Base-by-base conservation (phyloP, 2,888 invertebrate species). In the Cerastoderma edule region DNA sequence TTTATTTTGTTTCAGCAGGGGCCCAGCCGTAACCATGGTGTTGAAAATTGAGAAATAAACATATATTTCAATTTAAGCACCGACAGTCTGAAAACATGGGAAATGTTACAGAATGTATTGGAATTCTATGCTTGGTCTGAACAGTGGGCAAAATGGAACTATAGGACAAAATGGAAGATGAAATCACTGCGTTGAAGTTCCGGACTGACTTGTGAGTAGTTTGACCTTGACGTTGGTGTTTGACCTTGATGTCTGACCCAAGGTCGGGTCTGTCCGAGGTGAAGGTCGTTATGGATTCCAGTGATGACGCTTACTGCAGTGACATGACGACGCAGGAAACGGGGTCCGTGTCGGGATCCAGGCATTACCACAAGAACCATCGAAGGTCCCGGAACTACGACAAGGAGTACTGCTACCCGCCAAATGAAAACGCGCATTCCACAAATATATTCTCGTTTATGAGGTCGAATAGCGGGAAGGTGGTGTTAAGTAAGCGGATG, bases 261-360 rank as follows among this genome's bases (percentile, higher is more conserved):
- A n/a, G 48, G 8, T n/a, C 19, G n/a, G 30, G 28, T 46, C 30
- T 46, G 27, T n/a, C n/a, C 56, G 24, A 65, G 28, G 19, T 24
- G 30, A 10, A 4, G n/a, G 68, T 32, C 33, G 57, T 39, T 46
- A 75, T 72, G 72, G 79, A 83, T 63, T 77, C 77, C 1, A 70
- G 73, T 30, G 75, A 78, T 63, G 78, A 81, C 65, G 81, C 81
- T 19, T 75, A 78, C 63, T 75, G 67, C 68, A 81, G 78, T 71
- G 81, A 75, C 56, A 72, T 80, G 68, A 68, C 65, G 19, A 64
- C 72, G 10, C 73, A 66, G 10, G 35, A 53, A 19, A 76, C 72
- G 46, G 76, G 71, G 3, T 39, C 46, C 13, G 57, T 67, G 1
- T 67, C 63, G 10, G 35, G 32, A 22, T 22, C 57, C 6, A 16